Conservation (phyloP, 2,888 invertebrate genomes). For the Lordiphosa andalusiaca region DNA sequence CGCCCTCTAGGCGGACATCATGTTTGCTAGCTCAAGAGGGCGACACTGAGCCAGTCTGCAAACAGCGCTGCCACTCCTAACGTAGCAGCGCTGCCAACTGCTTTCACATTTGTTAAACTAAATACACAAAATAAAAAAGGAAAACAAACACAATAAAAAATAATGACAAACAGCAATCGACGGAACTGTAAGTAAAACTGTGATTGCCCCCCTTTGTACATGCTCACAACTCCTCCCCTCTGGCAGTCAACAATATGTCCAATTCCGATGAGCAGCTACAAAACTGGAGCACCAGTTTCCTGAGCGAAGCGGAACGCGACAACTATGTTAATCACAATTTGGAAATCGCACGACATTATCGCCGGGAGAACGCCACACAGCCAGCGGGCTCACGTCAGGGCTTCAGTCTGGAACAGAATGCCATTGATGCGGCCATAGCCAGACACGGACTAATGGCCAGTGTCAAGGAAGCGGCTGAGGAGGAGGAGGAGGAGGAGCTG, state of each 20-base stretch:
- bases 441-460: conserved; percentile 38
- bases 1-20: too few species aligned
- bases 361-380: conserved; percentile 39
- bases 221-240: neutral
- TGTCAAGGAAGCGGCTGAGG: conserved; percentile 14
- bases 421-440: conserved; percentile 49
- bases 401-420: conserved; percentile 46
- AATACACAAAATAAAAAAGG: too few species aligned
- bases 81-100: too few species aligned
- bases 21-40: neutral
- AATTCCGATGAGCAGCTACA: conserved; percentile 41
- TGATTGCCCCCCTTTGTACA: too few species aligned
- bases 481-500: conserved; percentile 26
- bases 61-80: too few species aligned
- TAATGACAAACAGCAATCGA: too few species aligned
- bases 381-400: conserved; percentile 10
- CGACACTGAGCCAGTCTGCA: neutral
- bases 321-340: conserved; percentile 48
- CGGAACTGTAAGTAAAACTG: too few species aligned
- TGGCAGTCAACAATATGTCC: conserved; percentile 48
- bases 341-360: conserved; percentile 49
- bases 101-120: too few species aligned
- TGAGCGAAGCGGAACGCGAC: conserved; percentile 44
- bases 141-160: too few species aligned
- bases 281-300: conserved; percentile 33